Base-by-base conservation (phyloP, 2,797 vertebrate species). In the Okamejei kenojei region DNA sequence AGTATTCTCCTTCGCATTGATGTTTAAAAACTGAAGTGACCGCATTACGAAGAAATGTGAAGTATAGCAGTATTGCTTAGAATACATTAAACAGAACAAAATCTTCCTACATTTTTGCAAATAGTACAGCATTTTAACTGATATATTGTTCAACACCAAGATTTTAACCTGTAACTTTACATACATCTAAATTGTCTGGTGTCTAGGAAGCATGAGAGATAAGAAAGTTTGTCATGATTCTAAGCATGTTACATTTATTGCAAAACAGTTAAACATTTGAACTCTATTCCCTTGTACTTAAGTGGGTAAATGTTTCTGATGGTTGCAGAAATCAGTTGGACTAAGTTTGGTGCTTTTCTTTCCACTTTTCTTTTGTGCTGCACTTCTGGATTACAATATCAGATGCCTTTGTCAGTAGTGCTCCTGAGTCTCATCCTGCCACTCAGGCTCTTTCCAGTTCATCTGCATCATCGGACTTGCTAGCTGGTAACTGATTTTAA, bases 371-470 rank as follows among this genome's bases (percentile, higher is more conserved):
- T 95, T 97, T 95, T 94, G 93, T 94, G 94, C 93, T 96, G 96
- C 95, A 86, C 94, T 95, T 94, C 71, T 95, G 96, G 95, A 97
- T 96, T 94, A 95, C 94, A 76, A 94, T 93, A 94, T 94, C 95
- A 99, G 99, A 99, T 96, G 96, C 98, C 93, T 99, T 99, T 96
- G 96, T 97, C 94, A 96, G 97, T 94, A 95, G 97, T 94, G 95
- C 95, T 94, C 94, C 96, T 95, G 98, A 98, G 94, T 94, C 95
- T 35, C 97, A 97, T 94, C 96, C 96, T 94, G 93, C 97, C 95
- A 96, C 97, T 94, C 96, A 97, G 94, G 96, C 96, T 94, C 96
- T 96, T 94, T 97, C 97, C 96, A 96, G 95, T 94, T 96, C 96
- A 77, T 97, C 96, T 94, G 96, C 98, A 93, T 97, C 96, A 95